phyloP scores from a whole-genome alignment of 2,797 vertebrate species.

The Erpetoichthys calabaricus region DNA sequence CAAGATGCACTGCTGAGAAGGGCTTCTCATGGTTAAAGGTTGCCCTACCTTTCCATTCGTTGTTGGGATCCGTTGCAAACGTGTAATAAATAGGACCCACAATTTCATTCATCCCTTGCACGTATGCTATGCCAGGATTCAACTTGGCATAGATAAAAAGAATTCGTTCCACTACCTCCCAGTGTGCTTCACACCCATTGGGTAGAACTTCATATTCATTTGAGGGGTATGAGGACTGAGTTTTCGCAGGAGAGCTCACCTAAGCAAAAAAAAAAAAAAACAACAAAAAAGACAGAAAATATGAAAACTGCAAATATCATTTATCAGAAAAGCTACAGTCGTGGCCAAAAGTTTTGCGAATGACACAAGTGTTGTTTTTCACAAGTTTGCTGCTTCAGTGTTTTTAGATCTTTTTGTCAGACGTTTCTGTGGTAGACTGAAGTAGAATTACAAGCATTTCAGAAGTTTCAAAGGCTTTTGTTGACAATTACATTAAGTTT shows the following conservation, averaged over 20 bases:
- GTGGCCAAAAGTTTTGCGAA: too few relatives aligned
- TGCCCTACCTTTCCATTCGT: slow-evolving; percentile 76
- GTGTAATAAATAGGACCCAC: slow-evolving; percentile 96
- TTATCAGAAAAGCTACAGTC: background rate
- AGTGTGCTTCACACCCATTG: slow-evolving; percentile 81
- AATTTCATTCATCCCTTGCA: slow-evolving; percentile 97
- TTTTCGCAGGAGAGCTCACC: slow-evolving; percentile 85
- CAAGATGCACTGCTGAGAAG: too few relatives aligned
- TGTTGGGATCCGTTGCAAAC: slow-evolving; percentile 84
- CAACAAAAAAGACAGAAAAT: background rate
- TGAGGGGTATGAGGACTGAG: slow-evolving; percentile 51
- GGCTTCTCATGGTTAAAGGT: background rate
- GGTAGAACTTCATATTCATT: slow-evolving; percentile 78
- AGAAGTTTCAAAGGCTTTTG: too few relatives aligned
- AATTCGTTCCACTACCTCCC: slow-evolving; percentile 96
- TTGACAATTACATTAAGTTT: too few relatives aligned
- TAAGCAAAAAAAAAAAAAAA: slow-evolving; percentile 23
- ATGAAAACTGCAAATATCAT: background rate
- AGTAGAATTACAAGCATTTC: too few relatives aligned
- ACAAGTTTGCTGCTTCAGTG: background rate
- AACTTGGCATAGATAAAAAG: slow-evolving; percentile 97
- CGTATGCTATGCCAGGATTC: slow-evolving; percentile 92
- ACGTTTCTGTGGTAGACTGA: too few relatives aligned
- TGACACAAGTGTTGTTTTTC: background rate
- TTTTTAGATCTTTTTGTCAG: too few relatives aligned